Percentiles rank a stretch among this genome's conserved stretches.
These are phyloP conservation scores for Axis porcinus DNA, from an alignment of 2,113 vertebrate species.

Conservation along the genomic window DNA sequence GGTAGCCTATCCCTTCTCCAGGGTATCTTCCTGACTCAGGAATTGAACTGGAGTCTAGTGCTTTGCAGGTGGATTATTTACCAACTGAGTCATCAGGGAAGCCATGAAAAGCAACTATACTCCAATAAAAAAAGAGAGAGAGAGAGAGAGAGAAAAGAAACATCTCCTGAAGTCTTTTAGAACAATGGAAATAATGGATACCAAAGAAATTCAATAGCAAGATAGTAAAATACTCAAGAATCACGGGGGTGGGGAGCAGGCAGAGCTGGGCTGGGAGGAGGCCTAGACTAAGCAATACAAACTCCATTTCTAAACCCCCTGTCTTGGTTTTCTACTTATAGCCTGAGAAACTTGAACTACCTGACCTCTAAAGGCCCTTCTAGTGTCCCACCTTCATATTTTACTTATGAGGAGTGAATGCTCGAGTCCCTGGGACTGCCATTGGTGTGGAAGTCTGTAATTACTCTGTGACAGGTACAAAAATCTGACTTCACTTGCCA, in stretches of 20 bases:
- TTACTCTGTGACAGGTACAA: background rate
- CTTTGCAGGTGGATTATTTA: background rate
- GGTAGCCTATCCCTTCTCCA: background rate
- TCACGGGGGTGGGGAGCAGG: background rate
- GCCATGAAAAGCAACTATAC: background rate
- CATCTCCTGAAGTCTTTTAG: background rate
- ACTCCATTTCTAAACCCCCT: background rate
- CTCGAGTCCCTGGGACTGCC: background rate
- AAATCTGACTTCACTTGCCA: background rate
- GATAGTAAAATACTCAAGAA: background rate
- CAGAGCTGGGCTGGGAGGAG: background rate
- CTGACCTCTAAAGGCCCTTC: background rate
- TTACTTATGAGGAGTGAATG: background rate
- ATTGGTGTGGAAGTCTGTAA: background rate
- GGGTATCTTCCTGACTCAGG: accelerated
- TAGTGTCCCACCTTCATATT: background rate
- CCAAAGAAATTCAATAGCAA: background rate
- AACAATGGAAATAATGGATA: background rate
- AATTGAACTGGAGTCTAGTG: accelerated
- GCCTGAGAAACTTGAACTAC: background rate
- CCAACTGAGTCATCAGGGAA: background rate
- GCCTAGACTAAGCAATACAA: background rate
- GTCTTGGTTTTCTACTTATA: background rate
- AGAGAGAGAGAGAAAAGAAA: background rate
- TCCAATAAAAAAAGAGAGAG: background rate